Evolutionary conservation across 1,140 invertebrate species (phyloP).

Genomic region (Magallana angulata): DNA sequence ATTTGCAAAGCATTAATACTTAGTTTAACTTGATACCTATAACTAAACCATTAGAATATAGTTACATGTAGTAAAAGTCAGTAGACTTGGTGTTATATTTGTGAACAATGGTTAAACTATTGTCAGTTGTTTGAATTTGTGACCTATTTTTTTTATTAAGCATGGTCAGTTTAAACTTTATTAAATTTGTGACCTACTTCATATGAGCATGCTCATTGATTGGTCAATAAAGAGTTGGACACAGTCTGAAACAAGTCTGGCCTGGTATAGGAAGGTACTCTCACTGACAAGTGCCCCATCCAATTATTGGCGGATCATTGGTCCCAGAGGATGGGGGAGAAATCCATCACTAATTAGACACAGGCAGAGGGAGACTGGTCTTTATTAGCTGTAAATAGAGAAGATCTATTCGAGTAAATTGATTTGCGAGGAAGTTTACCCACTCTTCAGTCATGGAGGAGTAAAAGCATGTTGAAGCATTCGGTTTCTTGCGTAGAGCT

Average conservation of each 20-base stretch:
- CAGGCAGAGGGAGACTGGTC: background rate
- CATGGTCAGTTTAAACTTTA: background rate
- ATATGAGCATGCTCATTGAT: background rate
- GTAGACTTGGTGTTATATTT: too few species aligned
- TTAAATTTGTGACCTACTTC: background rate
- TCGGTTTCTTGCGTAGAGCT: background rate
- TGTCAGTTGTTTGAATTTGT: background rate
- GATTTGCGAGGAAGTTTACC: background rate
- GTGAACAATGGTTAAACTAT: too few species aligned
- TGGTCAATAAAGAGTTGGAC: too few species aligned
- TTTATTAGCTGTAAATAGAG: background rate
- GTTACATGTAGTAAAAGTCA: too few species aligned
- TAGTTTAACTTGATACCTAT: too few species aligned
- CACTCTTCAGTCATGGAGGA: background rate
- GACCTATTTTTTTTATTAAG: background rate
- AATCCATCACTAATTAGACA: conserved; percentile 12
- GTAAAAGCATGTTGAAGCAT: background rate
- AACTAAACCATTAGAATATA: too few species aligned
- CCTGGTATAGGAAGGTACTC: background rate
- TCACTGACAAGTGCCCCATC: background rate
- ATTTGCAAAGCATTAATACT: too few species aligned
- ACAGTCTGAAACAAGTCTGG: background rate
- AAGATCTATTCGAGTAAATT: background rate
- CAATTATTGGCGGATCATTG: background rate
- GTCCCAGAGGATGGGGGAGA: background rate